These are phyloP conservation scores for Heteractis magnifica DNA, from an alignment of 92 coral and sea anemone genomes.

Conservation along the genomic window DNA sequence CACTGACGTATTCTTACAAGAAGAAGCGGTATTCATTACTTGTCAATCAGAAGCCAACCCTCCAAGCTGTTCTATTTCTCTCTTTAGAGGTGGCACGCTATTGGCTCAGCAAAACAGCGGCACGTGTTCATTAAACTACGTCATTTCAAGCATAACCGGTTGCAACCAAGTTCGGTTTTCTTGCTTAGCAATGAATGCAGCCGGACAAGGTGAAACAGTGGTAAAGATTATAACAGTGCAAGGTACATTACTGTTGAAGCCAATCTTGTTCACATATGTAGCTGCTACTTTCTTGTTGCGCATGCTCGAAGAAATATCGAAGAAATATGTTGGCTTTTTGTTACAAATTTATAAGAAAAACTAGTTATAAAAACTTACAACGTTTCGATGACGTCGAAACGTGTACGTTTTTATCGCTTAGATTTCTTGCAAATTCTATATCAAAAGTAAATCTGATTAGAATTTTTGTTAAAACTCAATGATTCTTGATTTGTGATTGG, in stretches of 20 bases:
- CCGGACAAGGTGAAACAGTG: neutral
- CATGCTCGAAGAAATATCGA: no score
- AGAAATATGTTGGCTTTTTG: no score
- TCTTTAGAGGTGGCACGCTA: neutral
- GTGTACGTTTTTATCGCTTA: no score
- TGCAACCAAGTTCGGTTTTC: slow-evolving; percentile 4
- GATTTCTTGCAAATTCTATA: no score
- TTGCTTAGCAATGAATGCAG: neutral
- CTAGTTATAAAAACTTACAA: no score
- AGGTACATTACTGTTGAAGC: neutral
- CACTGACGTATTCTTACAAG: neutral
- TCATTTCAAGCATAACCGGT: slow-evolving; percentile 7
- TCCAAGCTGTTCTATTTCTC: neutral
- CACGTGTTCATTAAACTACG: neutral
- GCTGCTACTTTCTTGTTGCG: no score
- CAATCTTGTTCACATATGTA: no score
- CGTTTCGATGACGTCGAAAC: no score
- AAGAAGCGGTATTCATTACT: neutral
- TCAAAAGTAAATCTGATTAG: no score
- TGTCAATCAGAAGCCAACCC: slow-evolving; percentile 1
- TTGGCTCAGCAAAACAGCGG: neutral
- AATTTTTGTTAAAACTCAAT: no score
- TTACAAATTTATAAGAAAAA: no score
- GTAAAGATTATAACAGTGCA: neutral
- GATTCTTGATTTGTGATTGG: no score